Percentiles rank a stretch among this genome's conserved stretches.
Evolutionary conservation across 2,113 vertebrate species (phyloP).

Genomic region (Silurus meridionalis): DNA sequence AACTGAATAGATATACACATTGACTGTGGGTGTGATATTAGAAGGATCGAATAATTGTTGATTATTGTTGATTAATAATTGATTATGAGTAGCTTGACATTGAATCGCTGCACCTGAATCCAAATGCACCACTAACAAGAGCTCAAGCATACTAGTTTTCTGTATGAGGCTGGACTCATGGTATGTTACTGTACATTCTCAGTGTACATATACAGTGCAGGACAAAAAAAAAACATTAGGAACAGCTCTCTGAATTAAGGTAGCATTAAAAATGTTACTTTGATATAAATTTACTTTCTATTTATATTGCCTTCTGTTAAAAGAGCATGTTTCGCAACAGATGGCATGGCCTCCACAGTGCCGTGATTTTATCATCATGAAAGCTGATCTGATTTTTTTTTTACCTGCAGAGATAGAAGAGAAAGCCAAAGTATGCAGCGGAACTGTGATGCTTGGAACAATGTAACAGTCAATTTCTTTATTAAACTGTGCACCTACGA

Average conservation of each 20-base stretch:
- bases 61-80: too few species aligned
- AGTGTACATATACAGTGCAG: neutral
- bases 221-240: neutral
- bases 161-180: constrained; percentile 6
- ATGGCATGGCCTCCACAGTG: constrained; percentile 16
- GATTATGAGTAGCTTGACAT: neutral
- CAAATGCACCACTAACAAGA: constrained; percentile 15
- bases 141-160: neutral
- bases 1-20: constrained; percentile 12
- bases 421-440: constrained; percentile 13
- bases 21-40: constrained; percentile 2
- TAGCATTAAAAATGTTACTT: neutral
- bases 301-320: neutral
- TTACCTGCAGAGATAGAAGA: constrained; percentile 4
- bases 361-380: neutral
- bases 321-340: constrained; percentile 6
- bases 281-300: neutral
- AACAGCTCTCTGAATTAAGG: neutral
- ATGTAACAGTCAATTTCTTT: neutral
- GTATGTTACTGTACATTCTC: constrained; percentile 21
- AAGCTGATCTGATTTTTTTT: constrained; percentile 5
- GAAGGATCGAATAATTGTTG: too few species aligned
- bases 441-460: neutral
- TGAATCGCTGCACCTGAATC: neutral
- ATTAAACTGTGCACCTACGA: neutral